Evolutionary conservation across 2,888 invertebrate genomes (phyloP), one percentile per base, ranked within the genome.

Genomic region (Drosophila sordidapex): DNA sequence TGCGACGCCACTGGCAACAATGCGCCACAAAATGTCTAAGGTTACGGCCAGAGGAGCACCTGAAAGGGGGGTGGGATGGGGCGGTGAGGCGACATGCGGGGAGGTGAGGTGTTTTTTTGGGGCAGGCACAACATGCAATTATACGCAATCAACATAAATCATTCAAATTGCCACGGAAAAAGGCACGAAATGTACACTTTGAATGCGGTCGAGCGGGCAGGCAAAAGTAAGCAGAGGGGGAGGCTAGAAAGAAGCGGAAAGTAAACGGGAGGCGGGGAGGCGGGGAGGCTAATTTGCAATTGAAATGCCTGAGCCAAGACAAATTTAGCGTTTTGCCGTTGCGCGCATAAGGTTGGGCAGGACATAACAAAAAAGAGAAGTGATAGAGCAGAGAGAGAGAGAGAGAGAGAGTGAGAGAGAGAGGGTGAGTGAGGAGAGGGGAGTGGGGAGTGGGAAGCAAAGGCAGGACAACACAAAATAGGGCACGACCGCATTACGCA

Each of bases 81-180:
- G 8, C 0, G 33, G 15, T 15, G 38, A 15, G 25, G 38, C 0
- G 10, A 31, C 31, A 31, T 31, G 31, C 31, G 31, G 31, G 29
- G 29, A 15, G 29, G 43, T n/a, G 36, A 40, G 8, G 13, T 56
- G 49, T 27, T 54, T 52, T 36, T 49, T 36, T 52, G 35, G 65
- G 66, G 70, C 75, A 68, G 70, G 83, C 72, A 76, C 73, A 88
- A 85, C 84, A 88, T 85, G 87, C 86, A 89, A 86, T 86, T 86
- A 86, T 87, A 86, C 89, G 86, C 89, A 86, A 86, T 86, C 89
- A 86, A 86, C 86, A 86, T 86, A 86, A 86, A 86, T 86, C 86
- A 86, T 86, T 86, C 87, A 87, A 86, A 89, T 89, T 86, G 89
- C 84, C 89, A 65, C 73, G 68, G 49, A 69, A 76, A 72, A 60